Evolutionary conservation across 2,888 invertebrate species (phyloP), one percentile per base, ranked within the genome.

Genomic region (Rhagonycha fulva): DNA sequence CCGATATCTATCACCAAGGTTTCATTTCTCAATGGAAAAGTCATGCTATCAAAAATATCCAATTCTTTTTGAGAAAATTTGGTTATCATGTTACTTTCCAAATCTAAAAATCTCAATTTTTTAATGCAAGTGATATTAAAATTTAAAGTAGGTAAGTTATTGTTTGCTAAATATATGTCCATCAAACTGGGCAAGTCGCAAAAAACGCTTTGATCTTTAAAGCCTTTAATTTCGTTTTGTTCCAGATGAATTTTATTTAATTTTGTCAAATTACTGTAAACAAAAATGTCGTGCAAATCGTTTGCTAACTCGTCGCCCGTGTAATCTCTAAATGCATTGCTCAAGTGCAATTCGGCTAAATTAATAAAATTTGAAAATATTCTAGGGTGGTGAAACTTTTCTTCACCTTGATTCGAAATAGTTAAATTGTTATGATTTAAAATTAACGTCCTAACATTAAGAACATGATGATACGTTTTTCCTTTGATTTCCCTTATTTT

Each of bases 391-490:
- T 91, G 92, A 80, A 89, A 90, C 76, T 90, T 91, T 0, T 89
- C 88, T 70, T 90, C 90, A 28, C 87, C 88, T 62, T 83, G 84
- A 61, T 89, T 87, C 0, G 91, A 90, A 78, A 93, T 90, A 4
- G 91, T 90, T 60, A 94, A 87, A 77, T 93, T 89, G 84, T 95
- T 95, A 84, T 94, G 93, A 85, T 94, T 93, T 74, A 95, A 87
- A 78, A 94, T 91, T 9, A 95, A 88, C 26, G 92, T 89, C 83
- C 91, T 90, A 0, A 94, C 94, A 78, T 90, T 91, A 68, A 90
- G 89, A 0, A 94, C 94, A 82, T 92, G 93, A 84, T 95, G 94
- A 84, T 93, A 95, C 0, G 93, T 89, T 85, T 94, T 94, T 2
- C 94, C 94, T 76, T 91, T 91, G 68, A 95, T 94, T 80, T 92